phyloP scores from a whole-genome alignment of 2,888 invertebrate species.

The Cloeon dipterum region DNA sequence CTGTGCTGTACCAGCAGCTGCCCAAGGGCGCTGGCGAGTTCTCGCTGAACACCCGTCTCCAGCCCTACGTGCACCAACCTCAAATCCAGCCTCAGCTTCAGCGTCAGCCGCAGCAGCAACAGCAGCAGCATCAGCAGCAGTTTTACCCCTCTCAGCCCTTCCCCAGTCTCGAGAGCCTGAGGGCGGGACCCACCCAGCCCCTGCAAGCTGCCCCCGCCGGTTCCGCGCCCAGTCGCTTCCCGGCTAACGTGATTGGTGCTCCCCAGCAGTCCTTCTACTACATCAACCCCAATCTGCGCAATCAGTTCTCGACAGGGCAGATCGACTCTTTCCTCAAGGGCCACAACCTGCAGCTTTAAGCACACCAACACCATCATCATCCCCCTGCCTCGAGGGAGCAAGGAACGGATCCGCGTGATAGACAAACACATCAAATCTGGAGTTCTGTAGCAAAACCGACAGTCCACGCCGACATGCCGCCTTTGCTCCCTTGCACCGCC shows the following conservation, averaged over 20 bases:
- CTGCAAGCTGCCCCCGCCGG: not conserved
- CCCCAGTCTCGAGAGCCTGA: conserved; percentile 22
- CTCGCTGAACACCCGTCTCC: conserved; percentile 45
- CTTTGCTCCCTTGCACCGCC: too few species aligned
- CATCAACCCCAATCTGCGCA: conserved; percentile 9
- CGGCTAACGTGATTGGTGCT: too few species aligned
- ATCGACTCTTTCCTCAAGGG: conserved; percentile 61
- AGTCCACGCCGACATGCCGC: too few species aligned
- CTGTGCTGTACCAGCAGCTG: conserved; percentile 48
- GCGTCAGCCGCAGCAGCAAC: conserved; percentile 33
- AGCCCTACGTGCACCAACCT: conserved; percentile 43
- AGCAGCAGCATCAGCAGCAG: conserved; percentile 25
- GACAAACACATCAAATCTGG: too few species aligned
- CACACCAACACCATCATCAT: too few species aligned
- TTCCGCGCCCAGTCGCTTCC: conserved; percentile 11
- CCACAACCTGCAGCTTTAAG: conserved; percentile 14
- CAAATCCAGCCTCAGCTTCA: conserved; percentile 10
- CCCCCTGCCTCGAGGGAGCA: too few species aligned
- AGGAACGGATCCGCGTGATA: too few species aligned
- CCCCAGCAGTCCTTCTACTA: conserved; percentile 28
- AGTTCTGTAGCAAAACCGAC: too few species aligned
- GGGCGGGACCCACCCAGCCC: conserved; percentile 16
- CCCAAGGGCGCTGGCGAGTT: conserved; percentile 32
- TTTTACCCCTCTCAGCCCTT: conserved; percentile 1
- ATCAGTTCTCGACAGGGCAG: conserved; percentile 24